These are phyloP conservation scores for Sarcophaga rosellei DNA, from an alignment of 2,888 invertebrate species.

Conservation along the genomic window DNA sequence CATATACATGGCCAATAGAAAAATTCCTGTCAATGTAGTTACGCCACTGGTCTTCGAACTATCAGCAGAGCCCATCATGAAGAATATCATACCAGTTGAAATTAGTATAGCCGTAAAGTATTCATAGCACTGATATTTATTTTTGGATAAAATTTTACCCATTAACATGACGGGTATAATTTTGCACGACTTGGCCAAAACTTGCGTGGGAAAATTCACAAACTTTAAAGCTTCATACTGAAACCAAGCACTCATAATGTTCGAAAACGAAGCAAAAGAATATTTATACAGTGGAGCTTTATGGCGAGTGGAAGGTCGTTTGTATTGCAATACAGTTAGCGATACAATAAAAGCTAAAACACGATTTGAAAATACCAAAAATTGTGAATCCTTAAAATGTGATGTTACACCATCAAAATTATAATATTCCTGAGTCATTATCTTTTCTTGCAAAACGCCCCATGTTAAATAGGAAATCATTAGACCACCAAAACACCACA, in stretches of 20 bases:
- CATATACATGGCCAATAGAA: conserved; percentile 95
- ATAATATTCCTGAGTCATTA: conserved; percentile 94
- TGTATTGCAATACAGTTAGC: conserved; percentile 84
- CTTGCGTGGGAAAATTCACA: conserved; percentile 98
- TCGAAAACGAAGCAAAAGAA: conserved; percentile 97
- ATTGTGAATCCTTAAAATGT: conserved; percentile 96
- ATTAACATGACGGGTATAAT: conserved; percentile 99
- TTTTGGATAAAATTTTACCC: conserved; percentile 94
- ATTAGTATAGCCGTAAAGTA: conserved; percentile 94
- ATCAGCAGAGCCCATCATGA: conserved; percentile 91
- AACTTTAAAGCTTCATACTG: conserved; percentile 99
- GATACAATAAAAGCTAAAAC: conserved; percentile 91
- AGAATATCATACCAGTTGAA: conserved; percentile 95
- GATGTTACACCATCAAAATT: conserved; percentile 84
- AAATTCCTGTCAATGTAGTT: conserved; percentile 91
- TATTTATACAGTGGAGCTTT: conserved; percentile 96
- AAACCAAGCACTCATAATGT: conserved; percentile 99
- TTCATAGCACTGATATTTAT: conserved; percentile 94
- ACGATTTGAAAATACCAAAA: conserved; percentile 97
- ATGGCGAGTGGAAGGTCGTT: conserved; percentile 84
- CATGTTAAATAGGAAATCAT: conserved; percentile 96
- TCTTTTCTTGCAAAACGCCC: conserved; percentile 98
- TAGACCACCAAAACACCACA: conserved; percentile 93
- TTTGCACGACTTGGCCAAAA: conserved; percentile 98
- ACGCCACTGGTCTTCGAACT: conserved; percentile 84